Base-by-base conservation (phyloP, 1,140 invertebrate genomes). In the Macrobrachium rosenbergii region DNA sequence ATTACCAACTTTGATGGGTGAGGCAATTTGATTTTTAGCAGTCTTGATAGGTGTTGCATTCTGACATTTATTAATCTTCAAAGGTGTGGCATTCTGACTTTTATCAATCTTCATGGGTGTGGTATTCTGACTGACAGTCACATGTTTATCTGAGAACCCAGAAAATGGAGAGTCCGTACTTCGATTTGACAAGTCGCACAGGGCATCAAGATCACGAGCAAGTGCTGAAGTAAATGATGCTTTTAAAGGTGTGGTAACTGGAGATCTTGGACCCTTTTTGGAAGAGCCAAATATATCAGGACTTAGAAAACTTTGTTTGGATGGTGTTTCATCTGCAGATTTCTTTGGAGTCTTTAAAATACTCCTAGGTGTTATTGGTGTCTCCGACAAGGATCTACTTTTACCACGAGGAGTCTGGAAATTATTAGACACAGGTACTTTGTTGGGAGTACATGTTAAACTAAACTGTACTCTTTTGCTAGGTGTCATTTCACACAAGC, bases 321-420 rank as follows among this genome's bases (percentile, higher is more conserved):
- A 52, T n/a, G 85, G 85, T 19, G 85, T 87, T 69, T 88, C 82
- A 64, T 43, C 23, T 52, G 83, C 60, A 64, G 83, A 78, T 43
- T 78, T 85, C 16, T 17, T 37, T 21, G 86, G 80, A 67, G 86
- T 80, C 37, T 62, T 62, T 23, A 80, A 23, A 10, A 43, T 76
- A 63, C 59, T 87, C n/a, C 62, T 87, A 43, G 85, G 85, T 21
- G 85, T 87, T 52, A 62, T 37, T 81, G 85, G 69, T 16, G 23
- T 83, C 21, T 10, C 64, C 23, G 62, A 14, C 45, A 37, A 14
- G 67, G n/a, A 62, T 17, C 19, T 11, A 37, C 16, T 16, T 75
- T 75, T 75, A 37, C 28, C 23, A 7, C 37, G 28, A 6, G 77
- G 77, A 52, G 77, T 79, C 37, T 79, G 77, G 5, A 52, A 52